Conservation (phyloP, 2,888 invertebrate genomes). For the Oxyscelio sp. region DNA sequence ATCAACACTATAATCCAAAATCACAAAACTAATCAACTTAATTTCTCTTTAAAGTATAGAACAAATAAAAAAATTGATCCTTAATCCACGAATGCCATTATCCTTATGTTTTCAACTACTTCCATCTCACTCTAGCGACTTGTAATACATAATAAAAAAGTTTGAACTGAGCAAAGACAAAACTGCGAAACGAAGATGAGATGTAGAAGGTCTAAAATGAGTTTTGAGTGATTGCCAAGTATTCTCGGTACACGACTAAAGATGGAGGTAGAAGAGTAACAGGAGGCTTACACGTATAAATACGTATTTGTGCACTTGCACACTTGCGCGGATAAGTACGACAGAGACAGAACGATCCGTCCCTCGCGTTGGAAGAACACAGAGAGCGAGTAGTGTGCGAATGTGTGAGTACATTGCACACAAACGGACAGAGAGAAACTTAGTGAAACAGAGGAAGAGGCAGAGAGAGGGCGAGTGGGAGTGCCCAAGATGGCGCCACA, state of each 20-base stretch:
- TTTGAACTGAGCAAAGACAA: conserved; percentile 41
- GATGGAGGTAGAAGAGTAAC: conserved; percentile 72
- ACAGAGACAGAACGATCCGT: conserved; percentile 9
- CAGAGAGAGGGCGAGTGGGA: conserved; percentile 81
- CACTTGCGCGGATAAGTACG: conserved; percentile 3
- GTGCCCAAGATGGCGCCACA: conserved; percentile 88
- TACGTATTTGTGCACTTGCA: conserved; percentile 5
- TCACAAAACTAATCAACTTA: no score
- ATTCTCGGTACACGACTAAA: conserved; percentile 84
- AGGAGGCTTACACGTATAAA: conserved; percentile 63
- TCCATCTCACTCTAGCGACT: background rate
- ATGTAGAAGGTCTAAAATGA: conserved; percentile 47
- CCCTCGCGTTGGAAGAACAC: conserved; percentile 60
- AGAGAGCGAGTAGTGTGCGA: conserved; percentile 43
- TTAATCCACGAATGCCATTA: no score
- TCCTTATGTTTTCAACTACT: no score
- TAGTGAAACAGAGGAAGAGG: conserved; percentile 72
- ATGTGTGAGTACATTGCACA: conserved; percentile 56
- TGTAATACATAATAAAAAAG: conserved; percentile 39
- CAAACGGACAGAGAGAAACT: conserved; percentile 62
- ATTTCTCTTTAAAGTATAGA: no score
- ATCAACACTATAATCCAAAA: no score
- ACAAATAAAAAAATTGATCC: no score
- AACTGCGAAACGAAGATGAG: conserved; percentile 55
- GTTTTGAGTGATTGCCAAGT: conserved; percentile 85